Conservation (phyloP, 1,140 invertebrate species). For the Bilobella aurantiaca region DNA sequence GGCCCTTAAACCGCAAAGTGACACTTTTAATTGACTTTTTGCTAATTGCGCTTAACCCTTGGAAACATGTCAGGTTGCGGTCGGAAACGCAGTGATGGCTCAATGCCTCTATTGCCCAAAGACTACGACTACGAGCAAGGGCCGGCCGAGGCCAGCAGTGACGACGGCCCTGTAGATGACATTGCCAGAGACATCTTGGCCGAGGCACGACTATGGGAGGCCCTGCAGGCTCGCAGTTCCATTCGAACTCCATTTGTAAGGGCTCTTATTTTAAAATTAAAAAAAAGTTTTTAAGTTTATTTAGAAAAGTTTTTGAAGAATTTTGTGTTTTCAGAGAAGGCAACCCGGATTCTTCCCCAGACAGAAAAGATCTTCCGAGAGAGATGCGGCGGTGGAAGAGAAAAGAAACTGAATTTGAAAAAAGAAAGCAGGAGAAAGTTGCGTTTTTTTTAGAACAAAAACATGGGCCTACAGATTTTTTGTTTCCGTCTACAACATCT, state of each 20-base stretch:
- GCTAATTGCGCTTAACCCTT: not conserved
- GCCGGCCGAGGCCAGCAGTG: slow-evolving; percentile 49
- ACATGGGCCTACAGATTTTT: too few species aligned
- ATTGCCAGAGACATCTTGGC: slow-evolving; percentile 61
- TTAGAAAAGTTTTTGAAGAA: too few species aligned
- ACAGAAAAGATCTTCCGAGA: slow-evolving; percentile 12
- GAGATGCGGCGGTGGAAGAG: too few species aligned
- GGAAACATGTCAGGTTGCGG: slow-evolving; percentile 23
- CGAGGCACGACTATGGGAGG: slow-evolving; percentile 63
- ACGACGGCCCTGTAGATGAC: slow-evolving; percentile 57
- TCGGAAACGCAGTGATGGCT: slow-evolving; percentile 45
- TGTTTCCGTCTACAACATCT: too few species aligned
- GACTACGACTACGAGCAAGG: slow-evolving; percentile 54
- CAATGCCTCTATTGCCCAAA: slow-evolving; percentile 54
- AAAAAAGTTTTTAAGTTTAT: too few species aligned
- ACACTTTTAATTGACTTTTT: not conserved
- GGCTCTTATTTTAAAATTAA: too few species aligned
- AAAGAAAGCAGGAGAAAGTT: too few species aligned
- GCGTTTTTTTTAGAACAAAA: too few species aligned
- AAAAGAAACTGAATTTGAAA: not conserved
- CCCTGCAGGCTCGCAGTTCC: slow-evolving; percentile 58
- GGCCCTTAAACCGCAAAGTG: too few species aligned
- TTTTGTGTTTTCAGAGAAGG: too few species aligned
- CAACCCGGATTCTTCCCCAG: slow-evolving; percentile 19
- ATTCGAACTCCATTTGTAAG: slow-evolving; percentile 49